Evolutionary conservation across 2,113 vertebrate genomes (phyloP), one percentile per base, ranked within the genome.

Genomic region (Myanophis thanlyinensis): DNA sequence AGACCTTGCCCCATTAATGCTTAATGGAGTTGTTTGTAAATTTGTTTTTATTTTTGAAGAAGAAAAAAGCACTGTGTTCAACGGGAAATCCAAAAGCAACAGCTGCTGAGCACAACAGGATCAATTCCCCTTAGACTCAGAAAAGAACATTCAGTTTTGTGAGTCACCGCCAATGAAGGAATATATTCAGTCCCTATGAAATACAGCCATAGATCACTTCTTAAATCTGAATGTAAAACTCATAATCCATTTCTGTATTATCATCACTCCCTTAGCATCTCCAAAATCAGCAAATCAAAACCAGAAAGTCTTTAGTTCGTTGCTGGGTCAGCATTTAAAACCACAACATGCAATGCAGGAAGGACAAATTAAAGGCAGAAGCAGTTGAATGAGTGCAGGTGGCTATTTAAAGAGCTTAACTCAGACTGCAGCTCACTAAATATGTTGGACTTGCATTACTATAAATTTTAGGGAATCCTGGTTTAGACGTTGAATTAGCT

Each of bases 271-370:
- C 23, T 56, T 85, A 89, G 40, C 87, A 84, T 80, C 62, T 49
- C 87, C 62, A 89, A 40, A 89, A 92, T 62, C 67, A 89, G 52
- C 62, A 85, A 56, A 92, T 89, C 87, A 92, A 92, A 92, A 89
- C 47, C 91, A 92, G 62, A 92, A 92, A 46, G 53, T 46, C 53
- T 90, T 86, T 48, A 62, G 46, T 59, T 86, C 46, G n/a, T 90
- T 86, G 53, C 80, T 90, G 80, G 52, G n/a, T 85, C 52, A 92
- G 92, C 88, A 89, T 46, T 52, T 91, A 59, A 89, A 93, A 62
- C 56, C 88, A 86, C 22, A 92, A 56, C 22, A 92, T 52, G n/a
- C 51, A 85, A n/a, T 90, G 56, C 25, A 56, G 85, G 85, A 87
- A 56, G 47, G 59, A 51, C 47, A 67, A 91, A 87, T 91, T 48